These are phyloP conservation scores for Cydia pomonella DNA, from an alignment of 1,140 invertebrate species.

Conservation along the genomic window DNA sequence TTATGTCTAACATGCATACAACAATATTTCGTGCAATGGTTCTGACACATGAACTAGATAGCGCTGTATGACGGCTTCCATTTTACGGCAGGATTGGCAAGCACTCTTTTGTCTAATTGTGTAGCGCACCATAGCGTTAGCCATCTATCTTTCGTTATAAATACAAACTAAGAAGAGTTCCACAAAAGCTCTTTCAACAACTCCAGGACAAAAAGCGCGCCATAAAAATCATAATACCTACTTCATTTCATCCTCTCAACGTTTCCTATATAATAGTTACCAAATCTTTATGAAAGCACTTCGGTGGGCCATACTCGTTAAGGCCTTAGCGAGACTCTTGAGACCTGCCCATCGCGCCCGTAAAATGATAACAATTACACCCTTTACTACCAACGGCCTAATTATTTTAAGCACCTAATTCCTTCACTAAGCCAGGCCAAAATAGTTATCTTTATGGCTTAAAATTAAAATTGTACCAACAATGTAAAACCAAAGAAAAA, in stretches of 20 bases:
- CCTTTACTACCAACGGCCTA: slow-evolving; percentile 26
- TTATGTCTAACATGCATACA: too few species aligned
- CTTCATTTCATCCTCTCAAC: not conserved
- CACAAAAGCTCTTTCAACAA: not conserved
- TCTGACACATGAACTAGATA: too few species aligned
- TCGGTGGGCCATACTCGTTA: slow-evolving; percentile 19
- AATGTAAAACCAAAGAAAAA: not conserved
- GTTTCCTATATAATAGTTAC: slow-evolving; percentile 12
- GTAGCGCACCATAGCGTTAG: too few species aligned
- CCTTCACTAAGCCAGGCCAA: slow-evolving; percentile 17
- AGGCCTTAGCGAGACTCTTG: slow-evolving; percentile 3
- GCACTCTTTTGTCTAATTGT: too few species aligned
- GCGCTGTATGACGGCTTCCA: too few species aligned
- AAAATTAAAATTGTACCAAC: not conserved
- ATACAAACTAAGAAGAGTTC: too few species aligned
- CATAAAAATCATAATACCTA: not conserved
- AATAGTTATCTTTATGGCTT: slow-evolving; percentile 7
- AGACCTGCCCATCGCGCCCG: slow-evolving; percentile 17
- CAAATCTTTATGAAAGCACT: slow-evolving; percentile 29
- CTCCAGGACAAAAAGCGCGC: not conserved
- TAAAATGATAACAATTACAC: slow-evolving; percentile 32
- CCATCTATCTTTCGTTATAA: too few species aligned
- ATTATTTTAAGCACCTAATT: slow-evolving; percentile 29
- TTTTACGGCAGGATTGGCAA: too few species aligned
- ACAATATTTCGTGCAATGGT: too few species aligned